A percentile compares a stretch with the other conserved stretches of the same genome.
Conservation (phyloP, 2,797 vertebrate species). For the Caiman crocodilus region DNA sequence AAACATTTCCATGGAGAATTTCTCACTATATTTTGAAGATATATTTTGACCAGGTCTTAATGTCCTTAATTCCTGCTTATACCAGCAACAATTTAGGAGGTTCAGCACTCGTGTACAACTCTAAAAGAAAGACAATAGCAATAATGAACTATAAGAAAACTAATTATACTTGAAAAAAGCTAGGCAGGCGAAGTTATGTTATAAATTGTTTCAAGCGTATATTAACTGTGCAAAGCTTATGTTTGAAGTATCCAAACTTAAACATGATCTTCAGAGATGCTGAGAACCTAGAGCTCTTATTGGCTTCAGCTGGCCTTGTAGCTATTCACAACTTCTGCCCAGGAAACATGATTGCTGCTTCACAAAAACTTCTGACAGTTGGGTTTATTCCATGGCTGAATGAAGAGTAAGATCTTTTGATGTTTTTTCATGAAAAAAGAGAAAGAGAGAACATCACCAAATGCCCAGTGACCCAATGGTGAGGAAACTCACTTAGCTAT, state of each 20-base stretch:
- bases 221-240: background rate
- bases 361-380: constrained; percentile 25
- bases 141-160: background rate
- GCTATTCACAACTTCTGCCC: background rate
- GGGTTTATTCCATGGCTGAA: background rate
- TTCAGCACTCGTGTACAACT: background rate
- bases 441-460: constrained; percentile 37
- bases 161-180: background rate
- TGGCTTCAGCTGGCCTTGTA: background rate
- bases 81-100: background rate
- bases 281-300: background rate
- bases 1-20: constrained; percentile 34
- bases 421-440: constrained; percentile 6
- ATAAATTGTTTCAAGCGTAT: background rate
- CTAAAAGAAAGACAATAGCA: background rate
- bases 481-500: constrained; percentile 37
- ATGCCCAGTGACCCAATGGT: background rate
- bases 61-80: background rate
- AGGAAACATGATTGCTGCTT: constrained; percentile 6
- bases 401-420: background rate
- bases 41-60: constrained; percentile 22
- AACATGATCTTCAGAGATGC: background rate
- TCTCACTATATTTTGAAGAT: constrained; percentile 6
- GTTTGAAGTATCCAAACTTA: background rate
- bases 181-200: too few relatives aligned